Percentiles rank a stretch among this genome's conserved stretches.
Evolutionary conservation across 2,113 vertebrate species (phyloP).

Genomic region (Lutjanus erythropterus): DNA sequence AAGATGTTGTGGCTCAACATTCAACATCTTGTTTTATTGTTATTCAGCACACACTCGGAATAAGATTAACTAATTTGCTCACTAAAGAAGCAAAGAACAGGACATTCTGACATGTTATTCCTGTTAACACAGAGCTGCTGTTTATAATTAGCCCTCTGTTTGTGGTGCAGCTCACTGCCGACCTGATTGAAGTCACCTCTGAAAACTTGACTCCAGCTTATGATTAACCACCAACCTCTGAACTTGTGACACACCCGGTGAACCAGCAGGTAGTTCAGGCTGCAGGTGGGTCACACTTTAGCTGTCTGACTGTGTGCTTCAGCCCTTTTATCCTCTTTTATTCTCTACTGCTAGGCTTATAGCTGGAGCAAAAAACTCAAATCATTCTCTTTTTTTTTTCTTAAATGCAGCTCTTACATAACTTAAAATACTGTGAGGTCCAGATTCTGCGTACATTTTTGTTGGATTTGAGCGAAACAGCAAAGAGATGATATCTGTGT

Average conservation of each 20-base stretch:
- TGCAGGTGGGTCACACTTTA: not conserved
- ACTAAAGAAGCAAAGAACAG: not conserved
- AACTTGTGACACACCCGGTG: not conserved
- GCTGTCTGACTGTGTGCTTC: not conserved
- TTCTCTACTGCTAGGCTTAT: no score
- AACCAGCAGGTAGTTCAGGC: not conserved
- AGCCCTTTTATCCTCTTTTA: slow-evolving; percentile 4
- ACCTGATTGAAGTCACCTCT: not conserved
- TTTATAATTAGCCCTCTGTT: not conserved
- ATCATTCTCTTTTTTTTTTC: not conserved
- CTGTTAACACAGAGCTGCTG: not conserved
- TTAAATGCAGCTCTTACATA: not conserved
- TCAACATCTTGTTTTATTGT: not conserved
- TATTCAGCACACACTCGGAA: no score
- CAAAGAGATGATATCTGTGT: no score
- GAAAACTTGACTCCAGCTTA: not conserved
- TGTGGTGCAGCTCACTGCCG: not conserved
- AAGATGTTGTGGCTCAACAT: not conserved
- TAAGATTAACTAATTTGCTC: not conserved
- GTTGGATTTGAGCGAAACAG: no score
- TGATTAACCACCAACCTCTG: not conserved
- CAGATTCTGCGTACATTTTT: not conserved
- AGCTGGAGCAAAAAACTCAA: not conserved
- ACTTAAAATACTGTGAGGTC: not conserved
- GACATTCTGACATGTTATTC: not conserved